Percentiles rank a stretch among this genome's conserved stretches.
phyloP scores from a whole-genome alignment of 2,888 invertebrate genomes.

The Boloria selene region DNA sequence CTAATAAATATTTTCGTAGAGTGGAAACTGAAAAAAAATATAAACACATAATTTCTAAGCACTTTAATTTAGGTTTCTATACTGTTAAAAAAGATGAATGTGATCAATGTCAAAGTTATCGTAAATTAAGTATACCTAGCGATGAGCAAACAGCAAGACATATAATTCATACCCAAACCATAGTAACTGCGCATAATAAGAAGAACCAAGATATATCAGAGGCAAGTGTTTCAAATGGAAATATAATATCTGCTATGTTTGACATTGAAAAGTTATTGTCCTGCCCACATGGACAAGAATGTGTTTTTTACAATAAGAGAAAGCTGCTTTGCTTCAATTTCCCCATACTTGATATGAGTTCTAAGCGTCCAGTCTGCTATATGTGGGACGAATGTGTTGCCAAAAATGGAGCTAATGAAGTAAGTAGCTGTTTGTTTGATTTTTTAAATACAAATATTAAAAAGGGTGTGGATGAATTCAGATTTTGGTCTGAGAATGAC shows the following conservation, averaged over 20 bases:
- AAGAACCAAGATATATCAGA: constrained; percentile 17
- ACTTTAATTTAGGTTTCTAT: constrained; percentile 16
- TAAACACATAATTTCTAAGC: constrained; percentile 2
- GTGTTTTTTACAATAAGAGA: constrained; percentile 8
- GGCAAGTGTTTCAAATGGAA: constrained; percentile 12
- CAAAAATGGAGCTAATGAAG: constrained; percentile 8
- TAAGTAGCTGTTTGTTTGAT: constrained; percentile 11
- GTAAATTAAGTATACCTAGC: constrained; percentile 7
- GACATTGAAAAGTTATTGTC: constrained; percentile 16
- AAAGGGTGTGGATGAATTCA: constrained; percentile 11
- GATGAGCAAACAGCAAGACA: constrained; percentile 14
- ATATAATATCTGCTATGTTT: constrained; percentile 12
- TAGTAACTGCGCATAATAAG: constrained; percentile 12
- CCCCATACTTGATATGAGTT: constrained; percentile 12
- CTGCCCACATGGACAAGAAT: constrained; percentile 8
- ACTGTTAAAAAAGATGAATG: constrained; percentile 2
- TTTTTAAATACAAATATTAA: constrained; percentile 14
- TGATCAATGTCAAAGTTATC: constrained; percentile 11
- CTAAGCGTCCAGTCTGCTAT: constrained; percentile 9
- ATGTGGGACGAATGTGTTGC: constrained; percentile 17
- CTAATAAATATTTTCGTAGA: constrained; percentile 14
- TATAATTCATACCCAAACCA: constrained; percentile 15
- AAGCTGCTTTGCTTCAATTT: constrained; percentile 13
- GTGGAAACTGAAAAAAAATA: constrained; percentile 9
- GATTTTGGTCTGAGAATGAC: constrained; percentile 19